Percentiles rank a stretch among this genome's conserved stretches.
Conservation (phyloP, 2,797 vertebrate species). For the Spea hammondii region DNA sequence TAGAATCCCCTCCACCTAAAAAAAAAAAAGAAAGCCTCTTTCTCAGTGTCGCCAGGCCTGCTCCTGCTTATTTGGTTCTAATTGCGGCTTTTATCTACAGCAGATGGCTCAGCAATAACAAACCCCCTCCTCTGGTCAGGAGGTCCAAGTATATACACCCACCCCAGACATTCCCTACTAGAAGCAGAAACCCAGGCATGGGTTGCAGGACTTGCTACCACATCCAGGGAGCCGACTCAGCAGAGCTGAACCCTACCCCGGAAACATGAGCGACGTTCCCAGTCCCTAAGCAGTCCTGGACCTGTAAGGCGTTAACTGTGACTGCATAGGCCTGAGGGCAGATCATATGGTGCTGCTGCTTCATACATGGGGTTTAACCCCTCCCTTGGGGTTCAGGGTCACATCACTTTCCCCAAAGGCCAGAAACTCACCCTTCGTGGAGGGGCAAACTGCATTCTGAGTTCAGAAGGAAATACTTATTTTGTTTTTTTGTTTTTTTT, state of each 20-base stretch:
- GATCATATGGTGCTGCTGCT: slow-evolving; percentile 41
- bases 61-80: not conserved
- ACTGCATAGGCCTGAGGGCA: slow-evolving; percentile 31
- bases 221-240: slow-evolving; percentile 56
- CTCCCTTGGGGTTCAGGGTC: slow-evolving; percentile 54
- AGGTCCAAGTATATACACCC: slow-evolving; percentile 35
- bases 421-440: slow-evolving; percentile 37
- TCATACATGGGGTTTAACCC: slow-evolving; percentile 58
- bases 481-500: slow-evolving; percentile 21
- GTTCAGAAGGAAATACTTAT: slow-evolving; percentile 42
- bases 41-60: not conserved
- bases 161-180: slow-evolving; percentile 47
- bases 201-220: slow-evolving; percentile 31
- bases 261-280: slow-evolving; percentile 46
- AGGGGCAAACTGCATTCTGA: slow-evolving; percentile 31
- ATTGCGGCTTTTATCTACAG: not conserved
- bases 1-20: not conserved
- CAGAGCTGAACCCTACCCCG: slow-evolving; percentile 65
- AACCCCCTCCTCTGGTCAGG: slow-evolving; percentile 60
- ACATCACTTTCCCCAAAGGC: slow-evolving; percentile 34
- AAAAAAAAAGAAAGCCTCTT: not conserved
- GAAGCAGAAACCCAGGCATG: slow-evolving; percentile 34
- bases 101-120: slow-evolving; percentile 78
- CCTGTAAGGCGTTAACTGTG: slow-evolving; percentile 34
- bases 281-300: slow-evolving; percentile 17